Evolutionary conservation across 2,113 vertebrate species (phyloP), one percentile per base, ranked within the genome.

Genomic region (Spheniscus mendiculus): DNA sequence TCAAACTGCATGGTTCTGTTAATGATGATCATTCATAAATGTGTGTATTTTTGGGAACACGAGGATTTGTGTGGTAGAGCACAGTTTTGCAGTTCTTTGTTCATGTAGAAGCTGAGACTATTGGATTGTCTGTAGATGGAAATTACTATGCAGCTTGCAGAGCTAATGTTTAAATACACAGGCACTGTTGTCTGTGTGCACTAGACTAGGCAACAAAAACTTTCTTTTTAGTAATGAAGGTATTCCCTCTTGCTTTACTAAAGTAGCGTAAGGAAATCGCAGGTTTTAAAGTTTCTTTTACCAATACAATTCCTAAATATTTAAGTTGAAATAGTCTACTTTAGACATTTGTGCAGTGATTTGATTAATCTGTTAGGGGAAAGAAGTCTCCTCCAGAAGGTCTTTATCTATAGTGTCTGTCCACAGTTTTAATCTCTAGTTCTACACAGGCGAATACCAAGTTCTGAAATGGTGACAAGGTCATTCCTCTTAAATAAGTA

Each of bases 401-500:
- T 67, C 11, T 36, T 67, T 88, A 44, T 52, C 61, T 80, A 53
- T 53, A 27, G 12, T 32, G 78, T 86, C 50, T 73, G 32, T 47
- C 22, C 66, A 23, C 10, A 5, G 20, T 81, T 97, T 92, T 80
- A 32, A 44, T 90, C 66, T 86, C 47, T 27, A 50, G 42, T 62
- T 93, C 32, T 74, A 62, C 13, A 23, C 32, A 44, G 42, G n/a
- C 4, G 0, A 92, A 55, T 88, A 63, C 53, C 44, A 69, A 79
- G 69, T 87, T 95, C 70, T 85, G 65, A 91, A 92, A 79, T 61
- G 6, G 34, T 93, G 73, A 58, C 70, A 84, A 89, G 92, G 89
- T 95, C 86, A 76, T 71, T 93, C 53, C 63, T 94, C 95, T 94
- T 89, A 91, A 87, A 82, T 82, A 78, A 92, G 76, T 76, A 76